Evolutionary conservation across 2,113 vertebrate species (phyloP).

Genomic region (Nestor notabilis): DNA sequence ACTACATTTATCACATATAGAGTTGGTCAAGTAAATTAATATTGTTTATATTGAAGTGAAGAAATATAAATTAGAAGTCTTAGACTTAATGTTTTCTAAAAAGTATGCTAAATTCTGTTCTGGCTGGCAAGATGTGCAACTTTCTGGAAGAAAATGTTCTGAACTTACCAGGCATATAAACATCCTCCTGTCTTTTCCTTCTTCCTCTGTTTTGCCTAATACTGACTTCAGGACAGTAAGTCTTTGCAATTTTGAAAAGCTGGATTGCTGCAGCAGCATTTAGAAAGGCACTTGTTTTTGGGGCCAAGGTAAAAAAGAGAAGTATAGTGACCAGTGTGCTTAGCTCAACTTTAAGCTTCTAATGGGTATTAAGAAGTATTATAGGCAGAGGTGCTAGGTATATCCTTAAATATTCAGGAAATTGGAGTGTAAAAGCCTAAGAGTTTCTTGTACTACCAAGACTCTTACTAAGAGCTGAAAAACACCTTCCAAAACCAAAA

Average conservation of each 20-base stretch:
- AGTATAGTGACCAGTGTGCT: neutral
- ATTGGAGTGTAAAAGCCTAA: neutral
- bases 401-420: neutral
- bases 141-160: conserved; percentile 19
- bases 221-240: neutral
- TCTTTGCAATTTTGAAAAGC: neutral
- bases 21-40: neutral
- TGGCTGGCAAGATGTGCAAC: neutral
- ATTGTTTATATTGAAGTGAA: neutral
- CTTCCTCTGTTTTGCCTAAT: neutral
- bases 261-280: neutral
- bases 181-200: neutral
- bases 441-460: neutral
- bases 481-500: neutral
- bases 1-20: neutral
- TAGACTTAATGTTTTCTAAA: neutral
- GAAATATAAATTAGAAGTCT: neutral
- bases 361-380: neutral
- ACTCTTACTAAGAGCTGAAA: neutral
- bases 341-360: neutral
- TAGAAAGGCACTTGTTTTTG: neutral
- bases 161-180: neutral
- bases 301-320: neutral
- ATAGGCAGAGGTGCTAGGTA: neutral
- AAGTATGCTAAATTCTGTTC: neutral